Base-by-base conservation (phyloP, 2,797 vertebrate species). In the Tokudaia muenninki region DNA sequence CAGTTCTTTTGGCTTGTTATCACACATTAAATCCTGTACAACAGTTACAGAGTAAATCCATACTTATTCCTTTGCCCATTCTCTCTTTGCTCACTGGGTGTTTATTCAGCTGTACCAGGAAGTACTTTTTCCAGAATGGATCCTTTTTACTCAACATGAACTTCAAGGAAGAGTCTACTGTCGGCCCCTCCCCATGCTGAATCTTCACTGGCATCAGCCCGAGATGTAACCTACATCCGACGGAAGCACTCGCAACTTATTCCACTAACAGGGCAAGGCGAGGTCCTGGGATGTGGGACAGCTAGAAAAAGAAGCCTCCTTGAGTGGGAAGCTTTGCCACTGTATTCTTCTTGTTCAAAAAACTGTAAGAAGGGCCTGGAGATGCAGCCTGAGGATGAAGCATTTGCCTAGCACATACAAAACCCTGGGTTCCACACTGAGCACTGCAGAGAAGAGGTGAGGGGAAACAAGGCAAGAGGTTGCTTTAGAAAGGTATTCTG, bases 401-500 rank as follows among this genome's bases (percentile, higher is more conserved):
- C 4, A 21, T 57, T 37, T 74, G 50, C 8, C n/a, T 57, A 74
- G 65, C 50, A 29, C n/a, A 26, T 37, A 17, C 5, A n/a, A 86
- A 19, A n/a, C 5, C 6, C 61, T n/a, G 63, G 44, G 24, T 57
- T 87, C 52, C 29, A 6, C 16, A 29, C 22, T 37, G 31, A 72
- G 14, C 4, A 19, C 29, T 34, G 29, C 44, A 47, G 24, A 61
- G 34, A 37, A 37, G 19, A 19, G 19, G n/a, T 10, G 31, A 31
- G 31, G 29, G 67, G 24, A 29, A 26, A 44, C 14, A 31, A 31
- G 11, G n/a, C 61, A 72, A 57, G 44, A 65, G 29, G 13, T 74
- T 90, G 55, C 29, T 72, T 90, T 74, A 86, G 80, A 65, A 95
- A 90, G 80, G 34, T 80, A 67, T 67, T 52, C 80, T 90, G 31